Base-by-base conservation (phyloP, 2,888 invertebrate species). In the Papilio elwesi region DNA sequence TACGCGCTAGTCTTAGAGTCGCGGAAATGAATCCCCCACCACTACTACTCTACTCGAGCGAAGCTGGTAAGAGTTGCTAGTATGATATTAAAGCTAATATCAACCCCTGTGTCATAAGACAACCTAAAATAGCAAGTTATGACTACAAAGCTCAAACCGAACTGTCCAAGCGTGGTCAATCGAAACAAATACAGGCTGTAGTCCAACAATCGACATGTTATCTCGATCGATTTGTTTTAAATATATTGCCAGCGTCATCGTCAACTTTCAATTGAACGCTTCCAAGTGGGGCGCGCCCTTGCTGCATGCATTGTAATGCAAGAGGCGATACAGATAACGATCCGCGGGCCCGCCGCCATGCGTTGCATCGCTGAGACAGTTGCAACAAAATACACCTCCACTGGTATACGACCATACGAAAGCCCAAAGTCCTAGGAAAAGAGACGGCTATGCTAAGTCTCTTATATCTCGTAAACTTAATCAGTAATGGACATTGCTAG, bases 231-330 rank as follows among this genome's bases (percentile, higher is more conserved):
- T 26, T 26, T 26, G 26, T 26, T 26, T 26, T 13, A 8, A 8
- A 38, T 13, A 38, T 8, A 38, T 53, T 53, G 26, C 47, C 26
- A 64, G 51, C 66, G 71, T 71, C 66, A 66, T 26, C 1, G 12
- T 11, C 51, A 62, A 49, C 11, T 71, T 65, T 59, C 51, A 36
- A 71, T 68, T 53, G 68, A 13, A 72, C 62, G 66, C 59, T 59
- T n/a, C 59, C 51, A 57, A 48, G 55, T 51, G 51, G 53, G 52
- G 62, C 67, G 57, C 52, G 68, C 67, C 67, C 67, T 68, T 68
- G 71, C 48, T 38, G 15, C 26, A 12, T 53, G 71, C 71, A 72
- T 72, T 72, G 68, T 68, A 72, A 72, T 72, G 71, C 71, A 63
- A 10, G 62, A 36, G 62, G 38, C 67, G 63, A 47, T 43, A 16